A percentile compares a stretch with the other conserved stretches of the same genome.
phyloP scores from a whole-genome alignment of 2,888 invertebrate genomes.

The Drosophila niveifrons region DNA sequence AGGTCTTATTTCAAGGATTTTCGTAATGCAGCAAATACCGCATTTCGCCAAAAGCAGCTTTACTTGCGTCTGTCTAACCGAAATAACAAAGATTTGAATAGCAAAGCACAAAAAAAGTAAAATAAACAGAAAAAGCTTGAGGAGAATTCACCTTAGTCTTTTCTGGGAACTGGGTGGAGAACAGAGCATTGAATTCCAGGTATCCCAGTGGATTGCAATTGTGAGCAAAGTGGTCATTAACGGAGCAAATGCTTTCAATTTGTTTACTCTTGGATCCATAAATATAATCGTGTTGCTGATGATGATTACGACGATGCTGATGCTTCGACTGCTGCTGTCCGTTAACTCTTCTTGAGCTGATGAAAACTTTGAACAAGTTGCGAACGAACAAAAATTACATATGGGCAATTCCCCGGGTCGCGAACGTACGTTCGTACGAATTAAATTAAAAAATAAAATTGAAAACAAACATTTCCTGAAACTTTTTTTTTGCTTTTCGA shows the following conservation, averaged over 20 bases:
- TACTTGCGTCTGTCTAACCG: conserved; percentile 1
- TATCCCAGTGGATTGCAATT: conserved; percentile 19
- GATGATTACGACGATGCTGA: conserved; percentile 9
- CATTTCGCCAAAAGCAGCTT: conserved; percentile 3
- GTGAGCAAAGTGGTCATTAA: conserved; percentile 27
- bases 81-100: conserved; percentile 15
- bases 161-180: conserved; percentile 26
- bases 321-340: neutral
- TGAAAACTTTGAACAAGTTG: neutral
- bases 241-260: conserved; percentile 35
- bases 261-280: conserved; percentile 17
- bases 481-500: no score
- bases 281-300: conserved; percentile 3
- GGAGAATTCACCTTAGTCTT: conserved; percentile 1
- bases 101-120: neutral
- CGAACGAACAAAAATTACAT: no score
- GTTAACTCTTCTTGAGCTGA: conserved; percentile 13
- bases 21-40: conserved; percentile 1
- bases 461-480: no score
- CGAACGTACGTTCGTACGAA: no score
- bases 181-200: conserved; percentile 14
- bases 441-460: no score
- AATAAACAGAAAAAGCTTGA: conserved; percentile 5
- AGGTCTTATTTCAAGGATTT: conserved; percentile 8
- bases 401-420: no score